phyloP scores from a whole-genome alignment of 1,140 invertebrate genomes.

The Bradysia coprophila region DNA sequence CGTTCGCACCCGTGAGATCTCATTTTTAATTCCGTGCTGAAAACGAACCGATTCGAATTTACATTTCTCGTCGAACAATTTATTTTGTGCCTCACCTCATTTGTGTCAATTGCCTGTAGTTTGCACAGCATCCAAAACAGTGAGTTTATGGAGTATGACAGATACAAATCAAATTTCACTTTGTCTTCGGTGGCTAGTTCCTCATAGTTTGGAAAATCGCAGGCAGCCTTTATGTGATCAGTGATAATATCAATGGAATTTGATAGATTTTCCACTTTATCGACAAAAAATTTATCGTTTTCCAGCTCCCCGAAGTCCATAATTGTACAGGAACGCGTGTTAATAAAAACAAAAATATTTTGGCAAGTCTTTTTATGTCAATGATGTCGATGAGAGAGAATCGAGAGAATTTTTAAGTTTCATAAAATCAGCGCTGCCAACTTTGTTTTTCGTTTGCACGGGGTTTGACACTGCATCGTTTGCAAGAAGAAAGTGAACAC shows the following conservation, averaged over 20 bases:
- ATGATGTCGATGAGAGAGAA: no score
- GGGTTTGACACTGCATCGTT: no score
- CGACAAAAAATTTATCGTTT: conserved; percentile 24
- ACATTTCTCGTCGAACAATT: neutral
- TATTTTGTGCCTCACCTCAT: conserved; percentile 9
- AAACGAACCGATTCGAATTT: neutral
- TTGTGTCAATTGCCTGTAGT: conserved; percentile 32
- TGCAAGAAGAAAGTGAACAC: no score
- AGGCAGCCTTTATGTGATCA: conserved; percentile 23
- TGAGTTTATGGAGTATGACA: conserved; percentile 33
- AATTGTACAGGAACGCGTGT: no score
- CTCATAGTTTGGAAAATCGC: conserved; percentile 25
- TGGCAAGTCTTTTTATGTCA: no score
- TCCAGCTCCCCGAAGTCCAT: conserved; percentile 24
- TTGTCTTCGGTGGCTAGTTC: conserved; percentile 30
- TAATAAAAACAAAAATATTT: no score
- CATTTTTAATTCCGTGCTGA: conserved; percentile 30
- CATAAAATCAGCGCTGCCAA: no score
- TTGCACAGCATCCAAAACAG: conserved; percentile 37
- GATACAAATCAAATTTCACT: conserved; percentile 37
- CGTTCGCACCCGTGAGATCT: conserved; percentile 32
- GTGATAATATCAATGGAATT: conserved; percentile 28
- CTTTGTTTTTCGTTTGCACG: no score
- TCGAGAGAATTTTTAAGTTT: no score
- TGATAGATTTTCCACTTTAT: conserved; percentile 28